phyloP scores from a whole-genome alignment of 2,888 invertebrate species.

The Sclerodermus sp. region DNA sequence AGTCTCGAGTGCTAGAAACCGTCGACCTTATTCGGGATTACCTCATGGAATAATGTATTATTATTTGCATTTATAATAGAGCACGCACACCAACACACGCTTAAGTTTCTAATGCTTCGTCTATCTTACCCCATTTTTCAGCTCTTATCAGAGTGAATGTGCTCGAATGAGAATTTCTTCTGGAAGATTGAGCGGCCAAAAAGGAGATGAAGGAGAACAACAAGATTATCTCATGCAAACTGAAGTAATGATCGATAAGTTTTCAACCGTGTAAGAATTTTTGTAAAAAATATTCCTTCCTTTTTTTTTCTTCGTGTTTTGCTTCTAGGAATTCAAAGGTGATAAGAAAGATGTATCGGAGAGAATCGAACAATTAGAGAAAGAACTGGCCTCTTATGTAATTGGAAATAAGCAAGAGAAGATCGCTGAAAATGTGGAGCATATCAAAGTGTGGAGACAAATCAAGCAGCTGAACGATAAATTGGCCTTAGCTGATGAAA shows the following conservation, averaged over 20 bases:
- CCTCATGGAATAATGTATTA: conserved; percentile 46
- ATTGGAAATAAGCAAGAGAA: conserved; percentile 43
- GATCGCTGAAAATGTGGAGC: conserved; percentile 51
- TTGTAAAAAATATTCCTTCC: no score
- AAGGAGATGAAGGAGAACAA: no score
- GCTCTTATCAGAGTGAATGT: no score
- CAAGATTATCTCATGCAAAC: no score
- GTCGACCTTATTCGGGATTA: conserved; percentile 33
- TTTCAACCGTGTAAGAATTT: background rate
- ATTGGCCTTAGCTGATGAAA: conserved; percentile 30
- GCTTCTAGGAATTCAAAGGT: conserved; percentile 38
- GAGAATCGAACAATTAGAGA: conserved; percentile 42
- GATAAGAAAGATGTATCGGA: conserved; percentile 40
- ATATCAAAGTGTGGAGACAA: conserved; percentile 50
- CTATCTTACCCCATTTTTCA: no score
- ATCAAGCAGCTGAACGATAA: conserved; percentile 49
- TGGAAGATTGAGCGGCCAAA: no score
- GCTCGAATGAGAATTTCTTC: no score
- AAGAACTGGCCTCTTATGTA: conserved; percentile 32
- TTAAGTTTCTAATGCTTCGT: no score
- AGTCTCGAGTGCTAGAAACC: conserved; percentile 40
- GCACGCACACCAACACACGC: no score
- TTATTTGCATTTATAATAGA: background rate
- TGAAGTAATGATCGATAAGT: no score
- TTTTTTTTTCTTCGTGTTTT: no score